Evolutionary conservation across 2,888 invertebrate species (phyloP).

Genomic region (Laothoe populi): DNA sequence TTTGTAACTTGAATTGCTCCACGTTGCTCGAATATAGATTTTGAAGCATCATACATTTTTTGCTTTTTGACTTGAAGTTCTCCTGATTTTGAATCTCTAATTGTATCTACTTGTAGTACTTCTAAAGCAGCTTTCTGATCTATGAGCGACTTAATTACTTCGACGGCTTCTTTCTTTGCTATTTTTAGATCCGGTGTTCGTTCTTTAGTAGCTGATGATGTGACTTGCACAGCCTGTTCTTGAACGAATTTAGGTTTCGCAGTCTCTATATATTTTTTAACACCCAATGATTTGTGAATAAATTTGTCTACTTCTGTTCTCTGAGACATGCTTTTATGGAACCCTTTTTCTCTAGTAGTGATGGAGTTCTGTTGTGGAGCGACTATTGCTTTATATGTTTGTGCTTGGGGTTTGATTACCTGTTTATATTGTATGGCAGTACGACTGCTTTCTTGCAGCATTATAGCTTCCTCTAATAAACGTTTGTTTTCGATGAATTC

Average conservation of each 20-base stretch:
- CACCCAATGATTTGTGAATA: conserved; percentile 40
- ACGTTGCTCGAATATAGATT: conserved; percentile 33
- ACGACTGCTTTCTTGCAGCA: conserved; percentile 37
- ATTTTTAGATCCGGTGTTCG: conserved; percentile 2
- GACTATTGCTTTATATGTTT: conserved; percentile 33
- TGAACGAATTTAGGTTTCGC: conserved; percentile 30
- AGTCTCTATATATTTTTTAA: conserved; percentile 44
- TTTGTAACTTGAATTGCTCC: conserved; percentile 40
- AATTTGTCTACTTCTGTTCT: conserved; percentile 44
- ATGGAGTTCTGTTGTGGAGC: background rate
- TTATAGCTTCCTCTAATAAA: conserved; percentile 37
- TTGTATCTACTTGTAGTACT: conserved; percentile 40
- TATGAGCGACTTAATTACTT: conserved; percentile 7
- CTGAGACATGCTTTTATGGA: conserved; percentile 38
- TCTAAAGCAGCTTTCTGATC: conserved; percentile 31
- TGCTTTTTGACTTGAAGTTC: conserved; percentile 32
- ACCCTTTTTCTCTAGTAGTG: background rate
- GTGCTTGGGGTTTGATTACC: conserved; percentile 38
- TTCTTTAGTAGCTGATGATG: background rate
- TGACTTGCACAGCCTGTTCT: conserved; percentile 11
- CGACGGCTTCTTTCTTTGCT: conserved; percentile 5
- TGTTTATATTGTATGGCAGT: conserved; percentile 36
- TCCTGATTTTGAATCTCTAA: conserved; percentile 37
- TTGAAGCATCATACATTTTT: conserved; percentile 33
- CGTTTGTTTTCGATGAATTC: conserved; percentile 39